These are phyloP conservation scores for Xenopus tropicalis DNA, from an alignment of 2,113 vertebrate species.

Conservation along the genomic window DNA sequence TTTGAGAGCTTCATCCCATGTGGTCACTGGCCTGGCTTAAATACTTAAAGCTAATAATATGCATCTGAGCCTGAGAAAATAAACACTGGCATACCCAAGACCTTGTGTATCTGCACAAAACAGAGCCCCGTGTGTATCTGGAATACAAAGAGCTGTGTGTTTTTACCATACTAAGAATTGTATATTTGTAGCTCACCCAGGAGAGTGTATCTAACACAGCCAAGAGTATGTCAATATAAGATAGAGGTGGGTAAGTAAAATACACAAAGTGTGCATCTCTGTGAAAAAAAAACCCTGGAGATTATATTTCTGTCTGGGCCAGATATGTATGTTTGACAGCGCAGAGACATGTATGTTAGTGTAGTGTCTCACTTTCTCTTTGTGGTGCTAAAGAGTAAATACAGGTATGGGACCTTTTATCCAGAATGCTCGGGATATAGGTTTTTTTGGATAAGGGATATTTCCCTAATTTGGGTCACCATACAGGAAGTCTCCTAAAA, in stretches of 20 bases:
- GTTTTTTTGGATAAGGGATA: no score
- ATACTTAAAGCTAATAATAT: constrained; percentile 19
- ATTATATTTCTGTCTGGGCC: no score
- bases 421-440: no score
- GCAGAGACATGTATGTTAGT: no score
- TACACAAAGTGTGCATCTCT: background rate
- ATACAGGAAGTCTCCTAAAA: no score
- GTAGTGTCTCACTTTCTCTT: no score
- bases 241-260: background rate
- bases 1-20: constrained; percentile 17
- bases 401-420: no score
- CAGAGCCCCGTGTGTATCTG: background rate
- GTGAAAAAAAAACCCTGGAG: background rate
- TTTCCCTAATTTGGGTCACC: no score
- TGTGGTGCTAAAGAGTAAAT: no score
- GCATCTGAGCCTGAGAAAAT: constrained; percentile 19
- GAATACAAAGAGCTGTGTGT: constrained; percentile 9
- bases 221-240: background rate
- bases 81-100: constrained; percentile 9
- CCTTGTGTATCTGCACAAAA: background rate
- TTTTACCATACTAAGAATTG: background rate
- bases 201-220: background rate
- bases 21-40: constrained; percentile 8
- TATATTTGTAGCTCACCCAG: background rate
- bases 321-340: no score